These are phyloP conservation scores for Pygocentrus nattereri DNA, from an alignment of 2,797 vertebrate genomes.

Conservation along the genomic window DNA sequence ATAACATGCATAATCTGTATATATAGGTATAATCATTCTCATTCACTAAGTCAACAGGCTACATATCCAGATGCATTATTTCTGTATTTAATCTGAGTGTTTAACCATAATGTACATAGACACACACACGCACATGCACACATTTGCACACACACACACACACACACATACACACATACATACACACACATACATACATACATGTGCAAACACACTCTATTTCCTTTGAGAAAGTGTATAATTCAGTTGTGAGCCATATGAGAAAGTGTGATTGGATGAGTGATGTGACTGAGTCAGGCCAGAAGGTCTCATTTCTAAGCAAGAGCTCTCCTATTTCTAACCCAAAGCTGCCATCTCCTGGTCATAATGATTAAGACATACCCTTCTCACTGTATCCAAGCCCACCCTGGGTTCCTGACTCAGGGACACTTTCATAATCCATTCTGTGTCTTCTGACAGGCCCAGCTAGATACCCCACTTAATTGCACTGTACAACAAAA, in stretches of 20 bases:
- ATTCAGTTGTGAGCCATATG: background rate
- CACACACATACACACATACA: background rate
- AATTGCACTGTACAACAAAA: background rate
- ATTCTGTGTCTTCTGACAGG: background rate
- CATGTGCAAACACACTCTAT: background rate
- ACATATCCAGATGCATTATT: background rate
- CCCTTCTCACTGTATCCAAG: background rate
- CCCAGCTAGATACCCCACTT: background rate
- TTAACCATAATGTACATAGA: conserved; percentile 23
- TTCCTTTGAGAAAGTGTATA: background rate
- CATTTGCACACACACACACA: conserved; percentile 15
- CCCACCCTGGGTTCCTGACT: background rate
- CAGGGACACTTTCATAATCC: background rate
- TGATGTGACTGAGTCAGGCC: conserved; percentile 29
- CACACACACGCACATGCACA: too few relatives aligned
- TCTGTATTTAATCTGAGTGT: conserved; percentile 25
- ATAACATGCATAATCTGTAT: conserved; percentile 10
- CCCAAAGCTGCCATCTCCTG: conserved; percentile 62
- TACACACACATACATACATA: background rate
- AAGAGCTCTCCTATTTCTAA: conserved; percentile 50
- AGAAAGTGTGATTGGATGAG: background rate
- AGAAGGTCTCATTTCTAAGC: background rate
- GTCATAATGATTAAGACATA: conserved; percentile 21
- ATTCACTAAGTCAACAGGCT: background rate
- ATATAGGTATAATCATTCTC: background rate